Conservation (phyloP, 1,140 invertebrate genomes). For the Eubasilissa regina region DNA sequence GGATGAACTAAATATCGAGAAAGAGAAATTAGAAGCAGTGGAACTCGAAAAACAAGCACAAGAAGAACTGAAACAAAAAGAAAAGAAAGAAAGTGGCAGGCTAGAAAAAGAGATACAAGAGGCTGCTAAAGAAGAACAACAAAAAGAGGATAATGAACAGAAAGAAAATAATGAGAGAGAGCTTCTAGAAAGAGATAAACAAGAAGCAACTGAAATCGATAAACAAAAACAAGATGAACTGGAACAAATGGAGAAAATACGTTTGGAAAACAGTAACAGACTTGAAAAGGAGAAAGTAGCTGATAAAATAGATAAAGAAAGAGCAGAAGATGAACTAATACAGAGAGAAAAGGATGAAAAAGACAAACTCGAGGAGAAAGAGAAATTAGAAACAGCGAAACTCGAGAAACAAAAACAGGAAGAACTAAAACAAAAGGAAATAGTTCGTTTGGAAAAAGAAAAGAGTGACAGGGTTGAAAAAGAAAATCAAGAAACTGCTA, state of each 20-base stretch:
- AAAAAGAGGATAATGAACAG: neutral
- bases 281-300: constrained; percentile 54
- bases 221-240: constrained; percentile 58
- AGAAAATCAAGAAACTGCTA: constrained; percentile 39
- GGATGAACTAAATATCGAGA: constrained; percentile 27
- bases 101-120: too few species aligned
- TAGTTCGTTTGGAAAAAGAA: constrained; percentile 34
- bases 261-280: constrained; percentile 54
- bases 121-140: neutral
- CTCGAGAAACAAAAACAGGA: neutral
- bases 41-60: constrained; percentile 5
- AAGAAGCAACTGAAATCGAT: constrained; percentile 37
- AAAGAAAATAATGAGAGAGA: constrained; percentile 43
- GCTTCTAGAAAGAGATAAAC: constrained; percentile 39
- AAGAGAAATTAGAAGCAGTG: constrained; percentile 18
- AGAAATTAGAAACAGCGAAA: constrained; percentile 4
- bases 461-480: neutral
- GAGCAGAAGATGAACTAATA: constrained; percentile 15
- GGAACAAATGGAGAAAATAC: neutral
- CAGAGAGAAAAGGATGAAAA: constrained; percentile 32
- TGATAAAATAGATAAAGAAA: constrained; percentile 28
- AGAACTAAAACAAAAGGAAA: neutral
- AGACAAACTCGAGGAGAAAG: neutral
- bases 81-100: neutral
- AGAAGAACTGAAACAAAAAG: constrained; percentile 20